These are phyloP conservation scores for Trididemnum nubilum DNA, from an alignment of 23 tunicate genomes.

Conservation along the genomic window DNA sequence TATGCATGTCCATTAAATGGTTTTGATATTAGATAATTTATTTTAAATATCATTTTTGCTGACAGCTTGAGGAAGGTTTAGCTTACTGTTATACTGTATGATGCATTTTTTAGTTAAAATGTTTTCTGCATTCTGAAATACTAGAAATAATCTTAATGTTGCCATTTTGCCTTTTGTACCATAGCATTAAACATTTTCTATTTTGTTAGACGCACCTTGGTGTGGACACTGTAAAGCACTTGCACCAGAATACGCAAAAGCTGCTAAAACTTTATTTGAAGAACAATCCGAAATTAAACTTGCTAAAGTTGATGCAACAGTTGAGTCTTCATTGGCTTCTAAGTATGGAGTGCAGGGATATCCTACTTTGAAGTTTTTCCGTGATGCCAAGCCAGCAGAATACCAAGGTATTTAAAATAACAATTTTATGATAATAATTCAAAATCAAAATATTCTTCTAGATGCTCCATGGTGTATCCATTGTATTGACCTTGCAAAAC, in stretches of 20 bases:
- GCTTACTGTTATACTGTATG: no score
- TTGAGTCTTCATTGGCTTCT: conserved; percentile 47
- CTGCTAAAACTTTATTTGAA: conserved; percentile 55
- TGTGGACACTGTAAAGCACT: conserved; percentile 99
- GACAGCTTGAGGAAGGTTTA: no score
- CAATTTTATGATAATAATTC: not conserved
- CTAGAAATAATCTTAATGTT: no score
- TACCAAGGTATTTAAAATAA: conserved; percentile 57
- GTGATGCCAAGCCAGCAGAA: conserved; percentile 68
- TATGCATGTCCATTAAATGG: no score
- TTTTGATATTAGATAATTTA: no score
- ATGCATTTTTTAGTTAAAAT: no score
- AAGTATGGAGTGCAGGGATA: conserved; percentile 90
- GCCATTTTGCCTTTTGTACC: no score
- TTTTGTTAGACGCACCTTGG: conserved; percentile 95
- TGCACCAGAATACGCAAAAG: conserved; percentile 98
- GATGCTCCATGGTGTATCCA: conserved; percentile 96
- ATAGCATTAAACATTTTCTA: not conserved
- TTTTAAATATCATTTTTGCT: no score
- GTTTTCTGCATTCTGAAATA: no score
- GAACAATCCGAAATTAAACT: conserved; percentile 54
- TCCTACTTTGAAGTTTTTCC: conserved; percentile 96
- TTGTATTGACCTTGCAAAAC: conserved; percentile 68
- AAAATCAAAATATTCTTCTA: not conserved
- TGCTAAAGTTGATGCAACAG: conserved; percentile 97